A percentile compares a stretch with the other conserved stretches of the same genome.
Evolutionary conservation across 2,797 vertebrate genomes (phyloP).

Genomic region (Telmatherina bonti): DNA sequence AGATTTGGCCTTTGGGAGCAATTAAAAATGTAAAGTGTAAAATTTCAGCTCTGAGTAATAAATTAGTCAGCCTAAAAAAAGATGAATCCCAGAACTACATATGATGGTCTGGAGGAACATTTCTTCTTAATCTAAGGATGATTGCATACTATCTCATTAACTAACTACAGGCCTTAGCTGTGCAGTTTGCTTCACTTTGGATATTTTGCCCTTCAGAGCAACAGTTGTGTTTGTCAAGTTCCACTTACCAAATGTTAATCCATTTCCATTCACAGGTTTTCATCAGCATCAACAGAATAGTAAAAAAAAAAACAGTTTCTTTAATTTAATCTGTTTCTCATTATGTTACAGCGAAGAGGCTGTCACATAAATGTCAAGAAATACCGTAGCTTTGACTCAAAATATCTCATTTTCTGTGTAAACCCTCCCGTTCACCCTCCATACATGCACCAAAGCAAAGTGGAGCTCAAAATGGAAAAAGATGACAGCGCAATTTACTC

Average conservation of each 20-base stretch:
- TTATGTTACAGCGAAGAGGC: slow-evolving; percentile 12
- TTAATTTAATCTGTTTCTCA: slow-evolving; percentile 34
- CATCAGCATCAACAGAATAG: slow-evolving; percentile 14
- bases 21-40: slow-evolving; percentile 64
- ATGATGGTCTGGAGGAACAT: slow-evolving; percentile 50
- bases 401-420: slow-evolving; percentile 50
- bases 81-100: slow-evolving; percentile 55
- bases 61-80: slow-evolving; percentile 55
- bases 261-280: slow-evolving; percentile 22
- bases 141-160: slow-evolving; percentile 67
- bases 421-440: slow-evolving; percentile 31
- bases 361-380: slow-evolving; percentile 38
- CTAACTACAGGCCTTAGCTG: slow-evolving; percentile 59
- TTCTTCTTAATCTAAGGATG: slow-evolving; percentile 56
- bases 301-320: slow-evolving; percentile 20
- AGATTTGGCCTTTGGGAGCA: slow-evolving; percentile 54
- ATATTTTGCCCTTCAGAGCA: slow-evolving; percentile 25
- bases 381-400: slow-evolving; percentile 38
- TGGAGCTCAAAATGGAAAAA: slow-evolving; percentile 60
- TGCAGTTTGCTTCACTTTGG: slow-evolving; percentile 33
- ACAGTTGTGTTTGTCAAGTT: slow-evolving; percentile 32
- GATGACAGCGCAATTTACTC: slow-evolving; percentile 72
- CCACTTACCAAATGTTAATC: slow-evolving; percentile 23
- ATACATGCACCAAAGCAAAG: slow-evolving; percentile 39
- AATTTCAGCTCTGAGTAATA: slow-evolving; percentile 34